These are phyloP conservation scores for Plemyria rubiginata DNA, from an alignment of 2,888 invertebrate genomes.

Conservation along the genomic window DNA sequence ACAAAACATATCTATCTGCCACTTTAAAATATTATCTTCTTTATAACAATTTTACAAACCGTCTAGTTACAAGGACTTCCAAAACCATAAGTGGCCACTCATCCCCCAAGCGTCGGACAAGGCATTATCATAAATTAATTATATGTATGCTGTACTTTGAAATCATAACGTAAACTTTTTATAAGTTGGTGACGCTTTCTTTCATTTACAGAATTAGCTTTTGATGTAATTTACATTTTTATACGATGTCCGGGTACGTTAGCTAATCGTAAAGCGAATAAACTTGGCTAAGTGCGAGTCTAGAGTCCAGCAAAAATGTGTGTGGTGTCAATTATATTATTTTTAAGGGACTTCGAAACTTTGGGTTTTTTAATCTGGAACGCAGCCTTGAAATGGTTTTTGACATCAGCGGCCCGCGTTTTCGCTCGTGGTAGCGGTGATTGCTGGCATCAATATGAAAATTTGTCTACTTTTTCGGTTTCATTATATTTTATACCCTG, in stretches of 20 bases:
- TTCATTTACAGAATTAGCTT: slow-evolving; percentile 39
- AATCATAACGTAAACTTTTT: slow-evolving; percentile 54
- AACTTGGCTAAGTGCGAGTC: background rate
- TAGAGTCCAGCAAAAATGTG: background rate
- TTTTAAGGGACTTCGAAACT: too few relatives aligned
- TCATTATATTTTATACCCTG: too few relatives aligned
- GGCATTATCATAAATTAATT: slow-evolving; percentile 69
- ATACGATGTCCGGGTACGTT: slow-evolving; percentile 38
- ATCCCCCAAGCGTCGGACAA: slow-evolving; percentile 49
- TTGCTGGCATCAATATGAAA: too few relatives aligned
- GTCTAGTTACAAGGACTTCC: slow-evolving; percentile 39
- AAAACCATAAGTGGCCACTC: slow-evolving; percentile 55
- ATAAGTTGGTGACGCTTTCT: slow-evolving; percentile 40
- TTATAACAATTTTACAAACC: slow-evolving; percentile 36
- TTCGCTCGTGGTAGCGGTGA: too few relatives aligned
- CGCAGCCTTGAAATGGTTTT: too few relatives aligned
- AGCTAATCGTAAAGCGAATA: slow-evolving; percentile 31
- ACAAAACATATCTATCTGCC: too few relatives aligned
- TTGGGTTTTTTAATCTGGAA: too few relatives aligned
- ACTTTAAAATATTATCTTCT: slow-evolving; percentile 40
- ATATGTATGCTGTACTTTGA: slow-evolving; percentile 62
- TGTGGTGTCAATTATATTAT: too few relatives aligned
- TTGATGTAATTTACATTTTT: slow-evolving; percentile 40
- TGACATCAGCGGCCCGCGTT: too few relatives aligned
- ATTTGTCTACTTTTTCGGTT: too few relatives aligned